Conservation (phyloP, 2,888 invertebrate genomes). For the Athrips mouffetella region DNA sequence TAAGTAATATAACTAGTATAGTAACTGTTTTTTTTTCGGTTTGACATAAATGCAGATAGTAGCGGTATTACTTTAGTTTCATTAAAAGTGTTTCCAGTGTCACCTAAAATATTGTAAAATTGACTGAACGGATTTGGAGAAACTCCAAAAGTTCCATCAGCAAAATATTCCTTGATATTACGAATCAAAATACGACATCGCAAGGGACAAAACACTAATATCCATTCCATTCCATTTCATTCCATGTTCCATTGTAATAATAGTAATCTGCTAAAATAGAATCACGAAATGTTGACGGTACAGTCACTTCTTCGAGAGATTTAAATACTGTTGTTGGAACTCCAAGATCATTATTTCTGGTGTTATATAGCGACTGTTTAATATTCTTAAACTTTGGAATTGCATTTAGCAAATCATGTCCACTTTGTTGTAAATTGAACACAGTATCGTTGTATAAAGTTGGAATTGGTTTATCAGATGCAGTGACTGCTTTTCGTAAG, state of each 20-base stretch:
- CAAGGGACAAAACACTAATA: conserved; percentile 11
- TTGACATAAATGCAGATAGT: no score
- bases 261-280: conserved; percentile 12
- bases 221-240: no score
- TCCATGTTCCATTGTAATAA: conserved; percentile 7
- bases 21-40: neutral
- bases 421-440: neutral
- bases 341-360: no score
- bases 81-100: no score
- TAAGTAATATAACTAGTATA: neutral
- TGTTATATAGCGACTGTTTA: no score
- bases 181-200: neutral
- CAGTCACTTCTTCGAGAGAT: neutral
- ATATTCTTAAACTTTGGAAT: no score
- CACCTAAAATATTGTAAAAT: no score
- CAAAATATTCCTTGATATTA: conserved; percentile 6
- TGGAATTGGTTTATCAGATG: conserved; percentile 4
- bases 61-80: no score
- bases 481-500: neutral
- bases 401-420: conserved; percentile 10
- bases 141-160: conserved; percentile 11
- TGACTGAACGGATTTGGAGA: no score
- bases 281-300: conserved; percentile 7
- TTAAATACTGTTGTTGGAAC: neutral
- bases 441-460: conserved; percentile 2